phyloP scores from a whole-genome alignment of 2,888 invertebrate genomes.

The Lycocerus yunnanus region DNA sequence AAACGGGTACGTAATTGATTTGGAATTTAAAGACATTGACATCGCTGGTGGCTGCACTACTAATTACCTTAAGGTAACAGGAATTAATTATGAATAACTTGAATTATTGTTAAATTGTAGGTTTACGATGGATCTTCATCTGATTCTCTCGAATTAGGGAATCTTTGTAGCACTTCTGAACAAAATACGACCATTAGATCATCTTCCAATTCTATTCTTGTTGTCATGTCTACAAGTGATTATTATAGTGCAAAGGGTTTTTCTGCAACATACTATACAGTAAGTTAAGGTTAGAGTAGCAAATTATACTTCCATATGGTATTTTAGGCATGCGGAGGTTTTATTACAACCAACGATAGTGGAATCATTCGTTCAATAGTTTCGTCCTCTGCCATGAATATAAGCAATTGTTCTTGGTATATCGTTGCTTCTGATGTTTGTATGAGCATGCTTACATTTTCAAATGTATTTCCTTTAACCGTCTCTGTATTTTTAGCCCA shows the following conservation, averaged over 20 bases:
- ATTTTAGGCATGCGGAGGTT: constrained; percentile 70
- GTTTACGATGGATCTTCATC: constrained; percentile 61
- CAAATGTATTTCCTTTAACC: constrained; percentile 14
- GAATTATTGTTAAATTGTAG: constrained; percentile 30
- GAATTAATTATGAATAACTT: background rate
- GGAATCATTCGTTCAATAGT: constrained; percentile 58
- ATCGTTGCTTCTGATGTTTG: constrained; percentile 62
- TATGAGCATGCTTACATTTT: constrained; percentile 47
- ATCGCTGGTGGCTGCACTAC: constrained; percentile 39
- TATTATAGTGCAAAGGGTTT: constrained; percentile 75
- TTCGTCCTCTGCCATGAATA: constrained; percentile 45
- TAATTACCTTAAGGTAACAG: constrained; percentile 45
- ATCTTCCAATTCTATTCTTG: constrained; percentile 64
- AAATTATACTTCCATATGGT: background rate
- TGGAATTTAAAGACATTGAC: constrained; percentile 73
- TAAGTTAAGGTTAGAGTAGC: constrained; percentile 40
- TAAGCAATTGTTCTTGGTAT: constrained; percentile 73
- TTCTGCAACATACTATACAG: constrained; percentile 66
- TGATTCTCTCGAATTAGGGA: constrained; percentile 59
- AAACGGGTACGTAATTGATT: constrained; percentile 67
- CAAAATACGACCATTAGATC: constrained; percentile 59
- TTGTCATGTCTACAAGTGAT: constrained; percentile 69
- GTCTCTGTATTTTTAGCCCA: constrained; percentile 56
- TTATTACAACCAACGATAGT: constrained; percentile 59
- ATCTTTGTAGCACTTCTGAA: constrained; percentile 62